These are phyloP conservation scores for Gallinago undulata DNA, from an alignment of 2,113 vertebrate species.

Conservation along the genomic window DNA sequence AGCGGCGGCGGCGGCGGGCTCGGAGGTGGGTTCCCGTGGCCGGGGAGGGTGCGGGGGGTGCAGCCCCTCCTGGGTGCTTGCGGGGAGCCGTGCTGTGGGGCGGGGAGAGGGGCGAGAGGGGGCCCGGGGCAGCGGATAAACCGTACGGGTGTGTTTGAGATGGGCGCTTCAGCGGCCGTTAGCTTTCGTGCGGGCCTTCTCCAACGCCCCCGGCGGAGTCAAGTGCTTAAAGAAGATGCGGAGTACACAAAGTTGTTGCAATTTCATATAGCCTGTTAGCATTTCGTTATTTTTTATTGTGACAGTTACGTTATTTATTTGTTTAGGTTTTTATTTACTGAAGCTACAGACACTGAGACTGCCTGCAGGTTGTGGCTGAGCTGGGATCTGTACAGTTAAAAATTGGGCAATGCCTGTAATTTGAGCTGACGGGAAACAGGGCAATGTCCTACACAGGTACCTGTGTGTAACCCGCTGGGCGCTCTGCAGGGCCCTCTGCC, in stretches of 20 bases:
- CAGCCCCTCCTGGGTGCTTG: background rate
- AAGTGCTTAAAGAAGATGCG: rapidly evolving
- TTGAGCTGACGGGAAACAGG: background rate
- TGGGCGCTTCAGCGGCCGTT: background rate
- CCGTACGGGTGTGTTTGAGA: background rate
- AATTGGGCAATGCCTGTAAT: rapidly evolving
- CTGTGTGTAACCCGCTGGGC: rapidly evolving
- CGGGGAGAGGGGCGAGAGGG: background rate
- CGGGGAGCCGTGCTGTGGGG: background rate
- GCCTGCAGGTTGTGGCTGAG: background rate
- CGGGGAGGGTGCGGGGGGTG: no score
- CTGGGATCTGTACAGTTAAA: background rate
- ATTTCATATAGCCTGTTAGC: rapidly evolving
- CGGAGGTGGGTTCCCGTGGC: background rate
- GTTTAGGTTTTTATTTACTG: background rate
- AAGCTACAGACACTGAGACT: rapidly evolving
- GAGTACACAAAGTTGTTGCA: rapidly evolving
- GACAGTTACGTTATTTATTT: rapidly evolving
- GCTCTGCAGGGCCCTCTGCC: background rate
- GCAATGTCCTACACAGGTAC: rapidly evolving
- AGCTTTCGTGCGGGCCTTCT: background rate
- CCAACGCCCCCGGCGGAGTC: background rate
- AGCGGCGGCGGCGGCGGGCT: background rate
- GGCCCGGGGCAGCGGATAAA: background rate
- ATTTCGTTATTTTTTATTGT: rapidly evolving